Evolutionary conservation across 2,888 invertebrate genomes (phyloP).

Genomic region (Carabus problematicus): DNA sequence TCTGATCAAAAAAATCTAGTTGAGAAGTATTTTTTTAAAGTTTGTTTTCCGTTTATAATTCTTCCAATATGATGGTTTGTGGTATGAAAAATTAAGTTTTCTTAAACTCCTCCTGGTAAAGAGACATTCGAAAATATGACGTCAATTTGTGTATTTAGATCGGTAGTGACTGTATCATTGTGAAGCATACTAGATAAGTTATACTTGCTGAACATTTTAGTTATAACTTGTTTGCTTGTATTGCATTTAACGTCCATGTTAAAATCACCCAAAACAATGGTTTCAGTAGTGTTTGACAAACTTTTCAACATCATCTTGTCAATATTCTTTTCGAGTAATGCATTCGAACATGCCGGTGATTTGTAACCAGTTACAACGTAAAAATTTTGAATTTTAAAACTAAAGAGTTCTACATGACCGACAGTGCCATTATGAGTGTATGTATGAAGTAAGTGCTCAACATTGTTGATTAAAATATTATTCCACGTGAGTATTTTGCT

Average conservation of each 20-base stretch:
- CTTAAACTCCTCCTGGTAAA: background rate
- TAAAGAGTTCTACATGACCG: constrained; percentile 1
- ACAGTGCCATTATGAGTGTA: background rate
- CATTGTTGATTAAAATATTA: background rate
- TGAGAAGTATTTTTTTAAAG: too few species aligned
- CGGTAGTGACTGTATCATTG: background rate
- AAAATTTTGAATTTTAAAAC: constrained; percentile 1
- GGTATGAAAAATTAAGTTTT: constrained; percentile 10
- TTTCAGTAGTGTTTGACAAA: too few species aligned
- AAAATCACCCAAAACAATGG: background rate
- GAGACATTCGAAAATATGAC: background rate
- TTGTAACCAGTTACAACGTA: background rate
- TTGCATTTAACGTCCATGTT: background rate
- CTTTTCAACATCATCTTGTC: too few species aligned
- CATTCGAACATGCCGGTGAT: background rate
- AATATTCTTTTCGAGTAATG: background rate
- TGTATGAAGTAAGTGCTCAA: background rate
- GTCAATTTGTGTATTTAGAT: constrained; percentile 8
- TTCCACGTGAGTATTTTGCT: background rate
- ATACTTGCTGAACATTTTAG: background rate
- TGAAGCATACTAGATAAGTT: background rate
- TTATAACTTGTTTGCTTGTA: background rate
- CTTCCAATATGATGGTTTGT: background rate
- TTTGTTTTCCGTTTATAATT: too few species aligned
- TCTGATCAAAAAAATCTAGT: too few species aligned